These are phyloP conservation scores for Luffia ferchaultella DNA, from an alignment of 2,888 invertebrate genomes.

Conservation along the genomic window DNA sequence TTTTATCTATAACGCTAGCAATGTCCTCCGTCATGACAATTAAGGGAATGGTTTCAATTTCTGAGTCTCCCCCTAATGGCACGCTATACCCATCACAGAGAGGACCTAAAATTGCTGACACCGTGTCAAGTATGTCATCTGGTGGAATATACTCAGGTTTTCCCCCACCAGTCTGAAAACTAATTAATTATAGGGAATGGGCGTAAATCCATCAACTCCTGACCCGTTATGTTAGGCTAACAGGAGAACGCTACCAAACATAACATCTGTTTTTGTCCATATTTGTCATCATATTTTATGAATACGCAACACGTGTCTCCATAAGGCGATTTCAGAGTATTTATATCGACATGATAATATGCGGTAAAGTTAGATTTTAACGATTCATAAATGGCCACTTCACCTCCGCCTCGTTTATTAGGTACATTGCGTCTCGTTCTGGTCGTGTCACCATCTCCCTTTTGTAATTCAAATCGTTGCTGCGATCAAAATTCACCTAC, in stretches of 20 bases:
- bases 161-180: constrained; percentile 1
- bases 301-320: neutral
- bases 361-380: too few relatives aligned
- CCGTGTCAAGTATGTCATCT: neutral
- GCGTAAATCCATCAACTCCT: neutral
- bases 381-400: too few relatives aligned
- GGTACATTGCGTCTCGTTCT: too few relatives aligned
- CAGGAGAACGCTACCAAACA: neutral
- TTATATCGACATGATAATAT: too few relatives aligned
- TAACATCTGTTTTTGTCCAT: neutral
- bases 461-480: too few relatives aligned
- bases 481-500: too few relatives aligned
- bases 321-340: neutral
- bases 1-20: too few relatives aligned
- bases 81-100: neutral
- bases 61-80: neutral
- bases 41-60: too few relatives aligned
- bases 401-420: too few relatives aligned
- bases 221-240: neutral
- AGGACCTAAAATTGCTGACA: neutral
- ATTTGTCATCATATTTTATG: neutral
- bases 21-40: too few relatives aligned
- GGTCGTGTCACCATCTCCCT: too few relatives aligned
- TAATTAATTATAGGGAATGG: too few relatives aligned
- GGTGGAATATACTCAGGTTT: constrained; percentile 6